These are phyloP conservation scores for Grammomys dolichurus DNA, from an alignment of 2,113 vertebrate species.

Conservation along the genomic window DNA sequence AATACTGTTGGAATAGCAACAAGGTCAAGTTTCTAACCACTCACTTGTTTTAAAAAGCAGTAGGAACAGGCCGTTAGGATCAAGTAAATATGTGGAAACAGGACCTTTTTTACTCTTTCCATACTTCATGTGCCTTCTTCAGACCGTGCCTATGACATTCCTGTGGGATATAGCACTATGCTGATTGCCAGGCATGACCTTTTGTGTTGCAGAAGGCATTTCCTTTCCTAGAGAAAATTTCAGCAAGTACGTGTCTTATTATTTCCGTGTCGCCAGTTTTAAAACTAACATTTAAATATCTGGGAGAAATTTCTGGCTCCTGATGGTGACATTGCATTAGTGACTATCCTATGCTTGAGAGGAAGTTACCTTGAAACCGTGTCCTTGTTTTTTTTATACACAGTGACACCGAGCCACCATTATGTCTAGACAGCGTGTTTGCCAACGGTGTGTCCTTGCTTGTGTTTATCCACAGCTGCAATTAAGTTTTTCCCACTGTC, in stretches of 20 bases:
- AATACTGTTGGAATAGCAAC: constrained; percentile 64
- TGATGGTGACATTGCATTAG: not conserved
- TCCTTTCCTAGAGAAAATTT: not conserved
- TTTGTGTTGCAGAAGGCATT: constrained; percentile 16
- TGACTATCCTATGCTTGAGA: not conserved
- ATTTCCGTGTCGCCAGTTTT: not conserved
- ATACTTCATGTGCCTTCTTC: not conserved
- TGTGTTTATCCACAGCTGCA: constrained; percentile 76
- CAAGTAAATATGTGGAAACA: constrained; percentile 23
- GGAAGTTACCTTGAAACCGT: constrained; percentile 53
- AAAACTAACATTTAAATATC: not conserved
- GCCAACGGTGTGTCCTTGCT: constrained; percentile 70
- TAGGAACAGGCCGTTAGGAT: constrained; percentile 59
- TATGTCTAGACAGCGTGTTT: constrained; percentile 62
- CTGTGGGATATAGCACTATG: not conserved
- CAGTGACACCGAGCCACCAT: constrained; percentile 29
- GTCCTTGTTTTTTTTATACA: constrained; percentile 65
- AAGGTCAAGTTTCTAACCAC: constrained; percentile 60
- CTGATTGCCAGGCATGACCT: not conserved
- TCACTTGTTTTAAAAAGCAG: constrained; percentile 68
- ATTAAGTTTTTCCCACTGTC: constrained; percentile 74
- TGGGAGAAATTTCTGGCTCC: not conserved
- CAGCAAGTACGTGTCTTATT: not conserved
- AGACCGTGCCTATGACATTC: not conserved
- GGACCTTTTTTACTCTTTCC: not conserved